Conservation (phyloP, 2,888 invertebrate species). For the Oxycera nigricornis region DNA sequence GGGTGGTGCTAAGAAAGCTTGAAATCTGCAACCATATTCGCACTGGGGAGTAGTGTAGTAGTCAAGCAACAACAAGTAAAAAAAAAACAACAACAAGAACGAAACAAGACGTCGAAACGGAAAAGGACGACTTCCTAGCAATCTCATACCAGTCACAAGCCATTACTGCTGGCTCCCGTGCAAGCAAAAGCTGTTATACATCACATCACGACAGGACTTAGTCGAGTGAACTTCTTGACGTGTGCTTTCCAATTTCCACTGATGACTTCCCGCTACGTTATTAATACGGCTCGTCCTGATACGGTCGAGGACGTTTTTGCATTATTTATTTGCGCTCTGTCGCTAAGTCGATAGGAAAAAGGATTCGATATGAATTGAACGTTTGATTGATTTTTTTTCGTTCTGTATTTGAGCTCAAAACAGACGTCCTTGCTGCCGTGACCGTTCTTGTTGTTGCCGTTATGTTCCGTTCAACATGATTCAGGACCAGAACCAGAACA, state of each 20-base stretch:
- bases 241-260: slow-evolving; percentile 39
- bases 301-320: slow-evolving; percentile 4
- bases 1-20: neutral
- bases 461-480: neutral
- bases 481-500: neutral
- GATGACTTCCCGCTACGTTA: slow-evolving; percentile 17
- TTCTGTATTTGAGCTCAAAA: neutral
- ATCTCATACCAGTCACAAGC: neutral
- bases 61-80: neutral
- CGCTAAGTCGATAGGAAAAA: slow-evolving; percentile 12
- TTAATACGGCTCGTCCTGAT: slow-evolving; percentile 12
- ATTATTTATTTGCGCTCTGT: slow-evolving; percentile 20
- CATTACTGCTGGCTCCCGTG: neutral
- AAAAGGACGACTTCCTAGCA: slow-evolving; percentile 7
- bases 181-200: slow-evolving; percentile 7
- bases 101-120: neutral
- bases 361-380: slow-evolving; percentile 26
- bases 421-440: slow-evolving; percentile 2
- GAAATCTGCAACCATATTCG: slow-evolving; percentile 18
- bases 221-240: slow-evolving; percentile 41
- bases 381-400: slow-evolving; percentile 42
- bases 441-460: slow-evolving; percentile 10
- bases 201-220: slow-evolving; percentile 33
- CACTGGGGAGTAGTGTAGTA: neutral
- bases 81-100: neutral